Base-by-base conservation (phyloP, 2,797 vertebrate species). In the Sphenopsis melanotis region DNA sequence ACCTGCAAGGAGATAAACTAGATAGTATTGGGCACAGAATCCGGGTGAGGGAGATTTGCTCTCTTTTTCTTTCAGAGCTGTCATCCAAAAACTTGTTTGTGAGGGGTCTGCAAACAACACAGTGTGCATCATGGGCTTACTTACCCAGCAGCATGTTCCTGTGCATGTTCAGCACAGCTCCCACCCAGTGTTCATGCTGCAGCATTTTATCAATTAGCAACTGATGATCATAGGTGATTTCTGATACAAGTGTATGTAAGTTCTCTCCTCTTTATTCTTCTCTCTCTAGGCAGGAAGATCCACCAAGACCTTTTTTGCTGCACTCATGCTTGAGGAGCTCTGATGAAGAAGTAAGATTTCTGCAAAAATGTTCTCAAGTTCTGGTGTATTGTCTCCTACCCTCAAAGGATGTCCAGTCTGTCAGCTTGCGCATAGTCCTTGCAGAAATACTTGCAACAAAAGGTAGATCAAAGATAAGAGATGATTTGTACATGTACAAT, bases 361-460 rank as follows among this genome's bases (percentile, higher is more conserved):
- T 99, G 70, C 99, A 99, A 94, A 98, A 98, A 64, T 99, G 98
- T 90, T 98, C 99, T 85, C 98, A 98, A 83, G 98, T 99, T 94
- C 98, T 99, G 95, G 98, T 99, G 95, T 98, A 98, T 61, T 99
- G 99, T 97, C 98, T 99, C 88, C 98, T 99, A 70, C 99, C 99
- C n/a, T 98, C 98, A 42, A 98, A 98, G 95, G 99, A 99, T 85
- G 98, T 98, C 96, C 98, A 98, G 96, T 99, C 99, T 81, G 98
- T 98, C 91, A 99, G 98, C 93, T 98, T 99, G 93, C 98, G 98
- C 87, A 98, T 98, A 96, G 98, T 99, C 97, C 99, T 99, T 87
- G 98, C 99, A 86, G 99, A 99, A 98, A 98, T 99, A 96, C 98
- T 99, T 96, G 98, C 99, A 89, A 98, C 97, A 85, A 99, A 99